phyloP scores from a whole-genome alignment of 2,888 invertebrate species.

The Yponomeuta cagnagella region DNA sequence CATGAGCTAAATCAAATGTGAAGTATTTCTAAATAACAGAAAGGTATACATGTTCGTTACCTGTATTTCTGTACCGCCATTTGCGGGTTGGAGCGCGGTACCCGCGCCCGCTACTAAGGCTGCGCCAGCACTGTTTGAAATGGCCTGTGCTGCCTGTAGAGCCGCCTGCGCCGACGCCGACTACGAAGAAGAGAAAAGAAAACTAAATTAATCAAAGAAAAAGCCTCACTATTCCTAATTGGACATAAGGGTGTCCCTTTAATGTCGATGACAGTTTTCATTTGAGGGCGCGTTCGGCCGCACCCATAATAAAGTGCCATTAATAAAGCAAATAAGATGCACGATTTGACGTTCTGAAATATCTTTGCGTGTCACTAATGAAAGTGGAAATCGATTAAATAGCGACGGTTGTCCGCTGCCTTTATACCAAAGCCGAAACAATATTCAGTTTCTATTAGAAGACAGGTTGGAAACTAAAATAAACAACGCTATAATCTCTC shows the following conservation, averaged over 20 bases:
- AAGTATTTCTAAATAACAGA: not conserved
- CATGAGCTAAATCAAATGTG: not conserved
- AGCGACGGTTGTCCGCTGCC: not conserved
- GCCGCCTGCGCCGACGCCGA: slow-evolving; percentile 90
- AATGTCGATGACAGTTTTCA: not conserved
- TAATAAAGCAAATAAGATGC: slow-evolving; percentile 5
- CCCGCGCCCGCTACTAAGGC: slow-evolving; percentile 79
- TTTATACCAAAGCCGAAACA: not conserved
- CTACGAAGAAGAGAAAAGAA: slow-evolving; percentile 73
- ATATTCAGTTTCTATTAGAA: not conserved
- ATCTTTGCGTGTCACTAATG: slow-evolving; percentile 3
- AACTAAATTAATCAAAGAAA: slow-evolving; percentile 24
- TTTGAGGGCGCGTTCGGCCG: slow-evolving; percentile 1
- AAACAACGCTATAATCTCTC: slow-evolving; percentile 56
- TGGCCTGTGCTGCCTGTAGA: slow-evolving; percentile 88
- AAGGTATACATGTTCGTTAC: slow-evolving; percentile 27
- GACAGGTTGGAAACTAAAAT: slow-evolving; percentile 37
- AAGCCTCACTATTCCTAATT: not conserved
- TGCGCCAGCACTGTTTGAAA: slow-evolving; percentile 78
- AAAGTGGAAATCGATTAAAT: not conserved
- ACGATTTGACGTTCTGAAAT: not conserved
- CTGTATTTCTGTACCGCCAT: slow-evolving; percentile 75
- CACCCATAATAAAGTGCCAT: slow-evolving; percentile 1
- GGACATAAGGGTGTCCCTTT: not conserved
- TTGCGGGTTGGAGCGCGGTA: slow-evolving; percentile 76